A percentile compares a stretch with the other conserved stretches of the same genome.
phyloP scores from a whole-genome alignment of 2,113 vertebrate genomes.

The Mola mola region DNA sequence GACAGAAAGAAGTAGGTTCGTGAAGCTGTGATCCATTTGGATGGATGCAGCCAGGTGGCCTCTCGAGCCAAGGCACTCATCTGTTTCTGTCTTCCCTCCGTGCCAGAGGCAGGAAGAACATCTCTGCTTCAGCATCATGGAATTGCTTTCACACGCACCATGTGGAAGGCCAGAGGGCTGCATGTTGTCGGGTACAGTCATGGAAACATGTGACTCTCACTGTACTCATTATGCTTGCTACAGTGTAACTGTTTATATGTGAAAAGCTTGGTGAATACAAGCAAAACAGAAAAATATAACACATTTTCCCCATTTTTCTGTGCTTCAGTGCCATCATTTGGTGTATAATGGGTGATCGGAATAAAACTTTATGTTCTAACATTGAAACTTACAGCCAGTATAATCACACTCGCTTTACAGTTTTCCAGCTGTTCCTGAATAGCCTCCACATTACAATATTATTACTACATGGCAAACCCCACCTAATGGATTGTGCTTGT shows the following conservation, averaged over 20 bases:
- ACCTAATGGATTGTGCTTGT: not conserved
- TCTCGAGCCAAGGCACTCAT: conserved; percentile 47
- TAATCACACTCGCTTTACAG: no score
- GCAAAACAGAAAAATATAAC: not conserved
- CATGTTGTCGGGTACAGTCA: not conserved
- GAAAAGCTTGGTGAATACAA: not conserved
- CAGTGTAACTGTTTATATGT: not conserved
- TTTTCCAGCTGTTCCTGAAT: conserved; percentile 17
- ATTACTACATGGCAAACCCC: not conserved
- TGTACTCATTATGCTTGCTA: not conserved
- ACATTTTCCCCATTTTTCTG: not conserved
- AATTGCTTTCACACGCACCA: conserved; percentile 18
- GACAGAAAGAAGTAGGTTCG: no score
- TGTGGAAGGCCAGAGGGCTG: conserved; percentile 1
- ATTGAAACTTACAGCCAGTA: no score
- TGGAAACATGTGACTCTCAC: not conserved
- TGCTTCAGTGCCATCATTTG: conserved; percentile 1
- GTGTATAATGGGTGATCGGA: no score
- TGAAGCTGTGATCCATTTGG: conserved; percentile 34
- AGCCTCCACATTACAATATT: conserved; percentile 3
- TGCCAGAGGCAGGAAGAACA: conserved; percentile 39
- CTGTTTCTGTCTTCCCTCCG: conserved; percentile 46
- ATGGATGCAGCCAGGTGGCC: conserved; percentile 67
- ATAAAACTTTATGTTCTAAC: no score
- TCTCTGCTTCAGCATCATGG: conserved; percentile 17